A percentile compares a stretch with the other conserved stretches of the same genome.
These are phyloP conservation scores for Panthera leo DNA, from an alignment of 2,113 vertebrate genomes.

Conservation along the genomic window DNA sequence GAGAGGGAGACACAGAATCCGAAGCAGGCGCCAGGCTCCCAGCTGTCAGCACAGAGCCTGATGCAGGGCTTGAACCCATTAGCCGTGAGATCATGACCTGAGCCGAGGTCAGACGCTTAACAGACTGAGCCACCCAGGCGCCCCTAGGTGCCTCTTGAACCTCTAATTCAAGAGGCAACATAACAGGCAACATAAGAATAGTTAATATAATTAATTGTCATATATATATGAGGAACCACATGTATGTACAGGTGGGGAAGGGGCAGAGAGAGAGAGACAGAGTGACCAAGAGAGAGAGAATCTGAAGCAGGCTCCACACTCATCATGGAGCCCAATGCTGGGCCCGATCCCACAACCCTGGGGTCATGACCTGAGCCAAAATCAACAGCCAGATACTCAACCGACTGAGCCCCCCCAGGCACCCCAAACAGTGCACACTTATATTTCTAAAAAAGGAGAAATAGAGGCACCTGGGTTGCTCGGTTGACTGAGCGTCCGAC, in stretches of 20 bases:
- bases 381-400: neutral
- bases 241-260: neutral
- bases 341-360: neutral
- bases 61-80: accelerated
- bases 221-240: neutral
- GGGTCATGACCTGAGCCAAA: neutral
- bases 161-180: neutral
- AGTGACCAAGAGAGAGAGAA: neutral
- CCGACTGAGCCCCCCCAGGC: neutral
- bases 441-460: neutral
- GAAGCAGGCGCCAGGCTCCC: no score
- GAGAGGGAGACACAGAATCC: no score
- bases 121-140: no score
- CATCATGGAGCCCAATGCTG: neutral
- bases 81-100: no score
- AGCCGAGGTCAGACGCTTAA: no score
- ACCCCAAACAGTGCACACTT: neutral
- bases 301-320: neutral
- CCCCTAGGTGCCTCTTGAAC: neutral
- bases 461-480: neutral
- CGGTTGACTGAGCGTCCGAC: no score
- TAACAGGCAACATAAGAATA: neutral
- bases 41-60: no score
- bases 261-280: neutral
- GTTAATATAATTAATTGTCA: neutral